Base-by-base conservation (phyloP, 2,888 invertebrate genomes). In the Liopterus haemorrhoidalis region DNA sequence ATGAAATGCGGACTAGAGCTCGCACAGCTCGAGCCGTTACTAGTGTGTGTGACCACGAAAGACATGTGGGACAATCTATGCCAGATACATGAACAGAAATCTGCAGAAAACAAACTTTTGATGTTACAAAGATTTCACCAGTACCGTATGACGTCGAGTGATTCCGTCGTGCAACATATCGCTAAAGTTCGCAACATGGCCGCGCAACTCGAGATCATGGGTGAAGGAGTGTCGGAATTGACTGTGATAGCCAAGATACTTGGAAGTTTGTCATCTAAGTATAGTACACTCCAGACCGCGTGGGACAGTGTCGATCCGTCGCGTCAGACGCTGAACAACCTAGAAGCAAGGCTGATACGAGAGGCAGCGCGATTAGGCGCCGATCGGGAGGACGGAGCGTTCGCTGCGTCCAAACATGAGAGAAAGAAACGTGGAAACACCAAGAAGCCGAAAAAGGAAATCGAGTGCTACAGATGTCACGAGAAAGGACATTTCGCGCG, bases 41-140 rank as follows among this genome's bases (percentile, higher is more conserved):
- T 56, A 5, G 46, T 21, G 4, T 55, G 56, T 15, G 25, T 28
- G 3, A 54, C 56, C 2, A 55, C 56, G 1, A 42, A 38, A 2
- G 41, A 57, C 16, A 58, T 57, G 54, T 59, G 56, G 53, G 41
- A 33, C 1, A 54, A 38, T 4, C 33, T 59, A 1, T 9, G 5
- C 1, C 16, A 14, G 1, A 49, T 58, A 5, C 54, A 59, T 27
- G 57, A 57, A 37, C 56, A 57, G 20, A 55, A 54, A 36, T 52
- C 52, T 0, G 52, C 45, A 5, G 46, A 57, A 11, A 54, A 57
- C 16, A 55, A 56, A 28, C 22, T 54, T 5, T 5, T 49, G 3
- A 12, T 55, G 2, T 45, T 37, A 8, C 49, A 55, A 19, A 42
- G 41, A 5, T 57, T 57, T 33, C 51, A 57, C 11, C 41, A 46